These are phyloP conservation scores for Drosophila malerkotliana DNA, from an alignment of 1,140 invertebrate species.

Conservation along the genomic window DNA sequence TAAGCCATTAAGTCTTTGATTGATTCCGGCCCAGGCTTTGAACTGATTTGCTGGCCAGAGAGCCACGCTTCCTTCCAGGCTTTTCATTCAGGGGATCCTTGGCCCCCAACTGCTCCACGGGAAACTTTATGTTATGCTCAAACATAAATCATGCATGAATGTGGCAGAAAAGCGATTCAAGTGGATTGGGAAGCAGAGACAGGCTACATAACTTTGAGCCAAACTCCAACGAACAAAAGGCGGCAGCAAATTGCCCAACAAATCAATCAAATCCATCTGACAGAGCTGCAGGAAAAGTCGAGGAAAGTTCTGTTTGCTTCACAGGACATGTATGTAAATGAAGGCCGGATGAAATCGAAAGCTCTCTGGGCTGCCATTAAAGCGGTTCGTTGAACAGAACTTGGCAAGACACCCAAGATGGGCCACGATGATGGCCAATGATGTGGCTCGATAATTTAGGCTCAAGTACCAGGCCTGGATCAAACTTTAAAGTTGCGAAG, in stretches of 20 bases:
- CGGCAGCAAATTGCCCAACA: conserved; percentile 49
- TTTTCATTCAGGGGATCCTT: not conserved
- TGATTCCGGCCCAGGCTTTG: conserved; percentile 26
- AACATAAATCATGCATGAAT: conserved; percentile 53
- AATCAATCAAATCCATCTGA: conserved; percentile 52
- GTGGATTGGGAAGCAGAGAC: conserved; percentile 29
- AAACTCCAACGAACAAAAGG: conserved; percentile 37
- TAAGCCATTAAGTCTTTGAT: conserved; percentile 58
- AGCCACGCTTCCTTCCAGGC: not conserved
- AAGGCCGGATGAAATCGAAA: conserved; percentile 26
- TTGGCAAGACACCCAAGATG: not conserved
- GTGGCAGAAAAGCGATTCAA: conserved; percentile 46
- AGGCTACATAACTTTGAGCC: conserved; percentile 30
- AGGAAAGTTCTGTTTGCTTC: conserved; percentile 10
- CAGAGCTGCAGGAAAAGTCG: conserved; percentile 15
- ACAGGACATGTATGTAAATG: conserved; percentile 47
- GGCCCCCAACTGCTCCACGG: not conserved
- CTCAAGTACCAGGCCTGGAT: conserved; percentile 3
- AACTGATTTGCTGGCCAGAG: conserved; percentile 11
- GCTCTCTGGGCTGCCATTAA: conserved; percentile 34
- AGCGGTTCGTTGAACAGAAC: conserved; percentile 24
- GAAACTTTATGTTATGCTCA: conserved; percentile 48
- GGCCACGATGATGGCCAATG: conserved; percentile 36
- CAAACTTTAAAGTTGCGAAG: conserved; percentile 35
- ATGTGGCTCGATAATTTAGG: conserved; percentile 44